These are phyloP conservation scores for Callosobruchus maculatus DNA, from an alignment of 2,888 invertebrate species.

Conservation along the genomic window DNA sequence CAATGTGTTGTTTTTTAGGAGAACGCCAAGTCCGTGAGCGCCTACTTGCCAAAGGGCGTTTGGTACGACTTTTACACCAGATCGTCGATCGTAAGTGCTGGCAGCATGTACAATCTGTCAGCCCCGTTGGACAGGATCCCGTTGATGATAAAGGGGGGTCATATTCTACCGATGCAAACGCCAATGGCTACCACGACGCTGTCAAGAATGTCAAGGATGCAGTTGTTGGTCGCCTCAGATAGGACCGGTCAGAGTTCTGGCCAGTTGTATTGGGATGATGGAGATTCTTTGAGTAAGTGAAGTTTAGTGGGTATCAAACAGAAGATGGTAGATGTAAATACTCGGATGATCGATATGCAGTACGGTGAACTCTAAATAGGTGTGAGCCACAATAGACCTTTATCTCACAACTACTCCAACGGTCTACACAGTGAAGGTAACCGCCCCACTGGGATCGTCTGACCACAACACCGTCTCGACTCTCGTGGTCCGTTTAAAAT, in stretches of 20 bases:
- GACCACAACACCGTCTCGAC: no score
- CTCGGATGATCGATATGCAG: no score
- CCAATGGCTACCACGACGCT: conserved; percentile 61
- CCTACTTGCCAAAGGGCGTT: conserved; percentile 61
- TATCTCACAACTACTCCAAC: no score
- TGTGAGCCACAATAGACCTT: no score
- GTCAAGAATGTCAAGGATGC: conserved; percentile 62
- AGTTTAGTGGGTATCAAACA: no score
- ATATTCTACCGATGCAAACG: conserved; percentile 65
- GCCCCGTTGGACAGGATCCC: conserved; percentile 65
- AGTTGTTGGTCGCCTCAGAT: conserved; percentile 62
- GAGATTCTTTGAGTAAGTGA: conserved; percentile 67
- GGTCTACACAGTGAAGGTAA: no score
- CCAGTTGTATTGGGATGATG: conserved; percentile 79
- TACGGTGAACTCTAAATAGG: no score
- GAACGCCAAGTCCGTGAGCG: conserved; percentile 24
- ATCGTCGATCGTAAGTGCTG: conserved; percentile 49
- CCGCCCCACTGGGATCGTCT: no score
- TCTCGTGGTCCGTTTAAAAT: no score
- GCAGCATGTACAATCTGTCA: conserved; percentile 49
- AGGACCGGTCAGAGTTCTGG: conserved; percentile 55
- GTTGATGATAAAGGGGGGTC: conserved; percentile 65
- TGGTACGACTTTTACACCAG: conserved; percentile 67
- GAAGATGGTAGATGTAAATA: no score
- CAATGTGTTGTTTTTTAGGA: no score